Evolutionary conservation across 2,113 vertebrate genomes (phyloP).

Genomic region (Phocoena phocoena): DNA sequence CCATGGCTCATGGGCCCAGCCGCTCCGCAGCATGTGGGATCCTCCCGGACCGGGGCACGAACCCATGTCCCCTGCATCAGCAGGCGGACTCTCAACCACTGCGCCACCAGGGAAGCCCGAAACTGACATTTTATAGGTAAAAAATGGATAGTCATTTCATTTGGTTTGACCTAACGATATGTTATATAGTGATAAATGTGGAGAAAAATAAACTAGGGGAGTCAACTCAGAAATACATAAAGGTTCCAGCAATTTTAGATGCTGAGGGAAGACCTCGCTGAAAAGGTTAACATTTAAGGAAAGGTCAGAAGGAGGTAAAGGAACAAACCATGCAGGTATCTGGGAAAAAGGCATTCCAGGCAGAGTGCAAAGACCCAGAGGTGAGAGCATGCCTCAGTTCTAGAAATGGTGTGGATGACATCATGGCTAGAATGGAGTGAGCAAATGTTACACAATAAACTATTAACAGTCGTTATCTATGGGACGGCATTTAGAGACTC

Average conservation of each 20-base stretch:
- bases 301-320: background rate
- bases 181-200: background rate
- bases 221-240: background rate
- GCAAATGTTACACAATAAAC: background rate
- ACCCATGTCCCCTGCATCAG: too few species aligned
- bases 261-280: background rate
- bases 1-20: too few species aligned
- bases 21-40: too few species aligned
- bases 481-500: background rate
- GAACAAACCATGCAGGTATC: background rate
- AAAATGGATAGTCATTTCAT: background rate
- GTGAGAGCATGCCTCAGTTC: background rate
- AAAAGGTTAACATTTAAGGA: background rate
- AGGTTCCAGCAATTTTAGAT: conserved; percentile 18
- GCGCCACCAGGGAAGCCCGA: background rate
- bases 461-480: background rate
- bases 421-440: background rate
- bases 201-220: background rate
- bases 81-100: too few species aligned
- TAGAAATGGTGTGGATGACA: background rate
- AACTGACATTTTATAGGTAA: conserved; percentile 22
- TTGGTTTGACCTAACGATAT: background rate
- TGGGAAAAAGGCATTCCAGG: background rate
- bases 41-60: too few species aligned
- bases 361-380: background rate